Evolutionary conservation across 2,113 vertebrate species (phyloP).

Genomic region (Meles meles): DNA sequence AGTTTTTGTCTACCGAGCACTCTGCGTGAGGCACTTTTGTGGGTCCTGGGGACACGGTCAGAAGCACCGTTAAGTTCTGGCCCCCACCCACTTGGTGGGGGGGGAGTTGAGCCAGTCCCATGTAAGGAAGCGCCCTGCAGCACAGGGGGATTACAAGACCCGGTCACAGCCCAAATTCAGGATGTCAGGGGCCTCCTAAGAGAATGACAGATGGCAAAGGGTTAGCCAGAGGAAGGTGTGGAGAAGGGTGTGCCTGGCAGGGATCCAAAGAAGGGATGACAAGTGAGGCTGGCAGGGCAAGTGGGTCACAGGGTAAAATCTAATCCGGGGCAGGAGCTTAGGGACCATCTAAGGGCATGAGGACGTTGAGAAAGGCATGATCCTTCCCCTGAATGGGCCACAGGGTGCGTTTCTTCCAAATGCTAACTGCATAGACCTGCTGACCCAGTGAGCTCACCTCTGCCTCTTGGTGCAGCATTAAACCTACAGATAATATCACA

Average conservation of each 20-base stretch:
- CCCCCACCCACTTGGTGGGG: too few species aligned
- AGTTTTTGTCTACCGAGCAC: not conserved
- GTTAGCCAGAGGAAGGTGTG: not conserved
- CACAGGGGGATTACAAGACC: not conserved
- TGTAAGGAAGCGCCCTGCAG: not conserved
- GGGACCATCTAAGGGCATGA: not conserved
- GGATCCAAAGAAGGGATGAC: not conserved
- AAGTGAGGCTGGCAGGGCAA: not conserved
- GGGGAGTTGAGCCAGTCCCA: too few species aligned
- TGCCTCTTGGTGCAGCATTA: not conserved
- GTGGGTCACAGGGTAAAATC: not conserved
- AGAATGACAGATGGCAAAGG: not conserved
- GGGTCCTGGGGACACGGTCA: not conserved
- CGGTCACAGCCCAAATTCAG: too few species aligned
- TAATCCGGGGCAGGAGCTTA: not conserved
- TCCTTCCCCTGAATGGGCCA: not conserved
- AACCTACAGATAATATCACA: not conserved
- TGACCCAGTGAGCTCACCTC: not conserved
- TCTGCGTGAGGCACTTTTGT: not conserved
- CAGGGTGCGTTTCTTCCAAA: not conserved
- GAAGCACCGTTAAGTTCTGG: not conserved
- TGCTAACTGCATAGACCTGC: not conserved
- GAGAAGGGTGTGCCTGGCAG: too few species aligned
- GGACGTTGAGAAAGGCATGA: not conserved
- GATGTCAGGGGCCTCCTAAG: not conserved